Evolutionary conservation across 2,797 vertebrate genomes (phyloP).

Genomic region (Anguilla marmorata): DNA sequence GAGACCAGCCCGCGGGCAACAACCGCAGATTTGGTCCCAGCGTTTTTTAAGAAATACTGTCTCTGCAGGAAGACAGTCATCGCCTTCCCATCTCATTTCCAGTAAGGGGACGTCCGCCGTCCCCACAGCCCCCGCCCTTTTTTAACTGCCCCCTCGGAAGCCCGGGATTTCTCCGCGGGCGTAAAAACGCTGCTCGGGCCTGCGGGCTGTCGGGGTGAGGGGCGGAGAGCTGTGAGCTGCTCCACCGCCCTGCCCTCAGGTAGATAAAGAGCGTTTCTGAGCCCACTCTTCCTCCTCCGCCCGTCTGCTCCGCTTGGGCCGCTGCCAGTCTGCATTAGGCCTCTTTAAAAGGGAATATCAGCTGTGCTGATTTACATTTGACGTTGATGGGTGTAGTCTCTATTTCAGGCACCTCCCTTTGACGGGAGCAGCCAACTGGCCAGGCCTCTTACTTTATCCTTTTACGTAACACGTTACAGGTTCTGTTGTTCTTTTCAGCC

Average conservation of each 20-base stretch:
- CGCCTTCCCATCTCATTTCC: conserved; percentile 29
- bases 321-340: neutral
- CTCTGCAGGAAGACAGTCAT: conserved; percentile 16
- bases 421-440: neutral
- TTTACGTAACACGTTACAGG: neutral
- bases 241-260: neutral
- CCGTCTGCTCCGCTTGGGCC: neutral
- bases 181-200: neutral
- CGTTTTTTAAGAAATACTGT: neutral
- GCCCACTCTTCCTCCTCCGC: neutral
- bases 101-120: conserved; percentile 20
- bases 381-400: neutral
- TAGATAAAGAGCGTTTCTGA: neutral
- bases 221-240: neutral
- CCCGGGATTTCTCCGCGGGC: neutral
- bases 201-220: neutral
- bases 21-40: conserved; percentile 3
- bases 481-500: neutral
- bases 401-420: neutral
- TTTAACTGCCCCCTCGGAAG: neutral
- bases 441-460: neutral
- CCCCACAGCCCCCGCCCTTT: neutral
- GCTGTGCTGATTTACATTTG: neutral
- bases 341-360: neutral
- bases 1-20: neutral